Conservation (phyloP, 2,888 invertebrate species). For the Coenonympha glycerion region DNA sequence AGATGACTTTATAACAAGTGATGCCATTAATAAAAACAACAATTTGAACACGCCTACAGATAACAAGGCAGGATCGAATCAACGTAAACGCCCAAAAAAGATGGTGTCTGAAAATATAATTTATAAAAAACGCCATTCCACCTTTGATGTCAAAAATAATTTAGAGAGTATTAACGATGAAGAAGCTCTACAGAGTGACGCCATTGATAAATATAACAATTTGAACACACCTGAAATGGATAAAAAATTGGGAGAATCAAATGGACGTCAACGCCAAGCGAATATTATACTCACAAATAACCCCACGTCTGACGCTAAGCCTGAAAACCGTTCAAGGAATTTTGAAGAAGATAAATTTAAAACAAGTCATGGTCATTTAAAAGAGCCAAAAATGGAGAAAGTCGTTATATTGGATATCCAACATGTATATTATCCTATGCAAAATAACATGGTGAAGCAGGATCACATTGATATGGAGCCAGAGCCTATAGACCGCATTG, state of each 20-base stretch:
- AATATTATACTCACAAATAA: constrained; percentile 15
- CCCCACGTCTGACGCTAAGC: no score
- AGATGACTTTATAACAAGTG: background rate
- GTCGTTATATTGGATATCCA: no score
- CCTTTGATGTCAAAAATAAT: constrained; percentile 7
- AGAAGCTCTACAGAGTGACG: background rate
- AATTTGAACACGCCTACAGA: no score
- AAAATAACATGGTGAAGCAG: no score
- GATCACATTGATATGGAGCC: constrained; percentile 39
- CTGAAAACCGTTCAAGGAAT: no score
- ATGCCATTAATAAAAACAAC: background rate
- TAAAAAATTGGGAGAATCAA: constrained; percentile 1
- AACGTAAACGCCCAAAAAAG: constrained; percentile 67
- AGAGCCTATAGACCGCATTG: constrained; percentile 35
- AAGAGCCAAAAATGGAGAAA: no score
- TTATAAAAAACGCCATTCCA: constrained; percentile 19
- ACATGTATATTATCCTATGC: no score
- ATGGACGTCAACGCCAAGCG: background rate
- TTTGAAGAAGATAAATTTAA: no score
- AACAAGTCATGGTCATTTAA: no score
- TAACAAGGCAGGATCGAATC: constrained; percentile 74
- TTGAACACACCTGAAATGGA: background rate
- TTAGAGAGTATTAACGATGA: constrained; percentile 6
- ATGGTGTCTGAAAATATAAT: constrained; percentile 38
- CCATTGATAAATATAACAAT: background rate